Percentiles rank a stretch among this genome's conserved stretches.
Conservation (phyloP, 2,888 invertebrate genomes). For the Perithous albicinctus region DNA sequence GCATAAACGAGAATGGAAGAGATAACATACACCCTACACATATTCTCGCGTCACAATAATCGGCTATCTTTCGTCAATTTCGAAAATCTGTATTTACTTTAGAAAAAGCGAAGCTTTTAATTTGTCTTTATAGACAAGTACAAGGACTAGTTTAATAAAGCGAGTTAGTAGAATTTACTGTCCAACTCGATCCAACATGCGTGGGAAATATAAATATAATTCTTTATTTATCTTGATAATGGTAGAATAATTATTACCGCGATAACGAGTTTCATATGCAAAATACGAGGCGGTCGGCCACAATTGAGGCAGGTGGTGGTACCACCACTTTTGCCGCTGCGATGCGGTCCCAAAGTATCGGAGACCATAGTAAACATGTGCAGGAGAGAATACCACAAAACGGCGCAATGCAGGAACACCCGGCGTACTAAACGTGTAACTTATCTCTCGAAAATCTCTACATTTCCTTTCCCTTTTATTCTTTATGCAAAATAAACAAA, state of each 20-base stretch:
- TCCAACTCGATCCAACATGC: not conserved
- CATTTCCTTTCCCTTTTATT: constrained; percentile 41
- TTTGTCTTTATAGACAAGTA: too few species aligned
- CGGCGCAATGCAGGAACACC: constrained; percentile 49
- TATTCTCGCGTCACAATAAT: not conserved
- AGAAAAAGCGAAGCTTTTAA: too few species aligned
- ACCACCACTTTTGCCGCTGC: too few species aligned
- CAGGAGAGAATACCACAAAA: constrained; percentile 42
- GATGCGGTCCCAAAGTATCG: constrained; percentile 13
- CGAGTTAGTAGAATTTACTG: too few species aligned
- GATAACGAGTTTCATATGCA: constrained; percentile 55
- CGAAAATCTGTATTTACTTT: not conserved
- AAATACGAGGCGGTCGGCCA: constrained; percentile 45
- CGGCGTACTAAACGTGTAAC: constrained; percentile 72
- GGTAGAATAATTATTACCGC: constrained; percentile 34
- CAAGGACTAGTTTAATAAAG: too few species aligned
- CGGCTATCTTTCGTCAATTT: not conserved
- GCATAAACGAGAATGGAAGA: constrained; percentile 38
- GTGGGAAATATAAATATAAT: not conserved
- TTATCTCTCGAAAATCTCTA: constrained; percentile 71
- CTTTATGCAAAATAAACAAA: too few species aligned
- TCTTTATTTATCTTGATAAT: not conserved
- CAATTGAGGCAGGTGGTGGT: constrained; percentile 43
- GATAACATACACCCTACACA: constrained; percentile 47
- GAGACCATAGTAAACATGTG: constrained; percentile 38